Conservation (phyloP, 2,113 vertebrate species). For the Callaeas wilsoni region DNA sequence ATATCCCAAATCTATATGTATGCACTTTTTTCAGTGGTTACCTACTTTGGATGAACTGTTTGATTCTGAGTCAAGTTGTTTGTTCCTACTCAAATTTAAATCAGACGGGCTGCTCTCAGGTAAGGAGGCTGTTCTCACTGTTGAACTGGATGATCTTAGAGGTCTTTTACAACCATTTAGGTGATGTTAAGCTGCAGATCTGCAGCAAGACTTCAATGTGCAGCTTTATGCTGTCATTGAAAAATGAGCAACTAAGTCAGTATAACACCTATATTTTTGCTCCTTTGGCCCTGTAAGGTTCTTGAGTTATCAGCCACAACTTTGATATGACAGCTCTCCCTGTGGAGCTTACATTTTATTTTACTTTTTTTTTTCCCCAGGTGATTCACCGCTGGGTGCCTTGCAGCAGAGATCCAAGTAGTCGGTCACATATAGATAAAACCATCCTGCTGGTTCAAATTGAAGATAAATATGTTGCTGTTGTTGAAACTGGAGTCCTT, state of each 20-base stretch:
- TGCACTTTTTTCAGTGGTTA: not conserved
- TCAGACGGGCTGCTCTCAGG: not conserved
- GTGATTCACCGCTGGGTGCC: slow-evolving; percentile 99
- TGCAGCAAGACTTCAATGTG: not conserved
- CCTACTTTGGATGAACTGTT: not conserved
- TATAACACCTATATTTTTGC: not conserved
- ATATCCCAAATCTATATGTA: not conserved
- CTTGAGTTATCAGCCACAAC: not conserved
- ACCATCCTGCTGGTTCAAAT: slow-evolving; percentile 99
- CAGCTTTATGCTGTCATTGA: not conserved
- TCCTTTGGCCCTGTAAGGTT: not conserved
- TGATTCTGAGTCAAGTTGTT: not conserved
- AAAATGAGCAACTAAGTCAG: not conserved
- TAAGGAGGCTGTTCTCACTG: not conserved
- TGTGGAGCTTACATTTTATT: not conserved
- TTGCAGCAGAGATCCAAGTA: slow-evolving; percentile 96
- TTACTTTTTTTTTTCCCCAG: slow-evolving; percentile 51
- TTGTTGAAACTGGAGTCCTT: slow-evolving; percentile 94
- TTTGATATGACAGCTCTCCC: not conserved
- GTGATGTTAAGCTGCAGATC: not conserved
- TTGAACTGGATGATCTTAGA: not conserved
- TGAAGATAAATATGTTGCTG: slow-evolving; percentile 96
- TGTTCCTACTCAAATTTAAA: not conserved
- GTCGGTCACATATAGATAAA: slow-evolving; percentile 96
- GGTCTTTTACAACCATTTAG: no score